Evolutionary conservation across 2,888 invertebrate species (phyloP).

Genomic region (Allacma fusca): DNA sequence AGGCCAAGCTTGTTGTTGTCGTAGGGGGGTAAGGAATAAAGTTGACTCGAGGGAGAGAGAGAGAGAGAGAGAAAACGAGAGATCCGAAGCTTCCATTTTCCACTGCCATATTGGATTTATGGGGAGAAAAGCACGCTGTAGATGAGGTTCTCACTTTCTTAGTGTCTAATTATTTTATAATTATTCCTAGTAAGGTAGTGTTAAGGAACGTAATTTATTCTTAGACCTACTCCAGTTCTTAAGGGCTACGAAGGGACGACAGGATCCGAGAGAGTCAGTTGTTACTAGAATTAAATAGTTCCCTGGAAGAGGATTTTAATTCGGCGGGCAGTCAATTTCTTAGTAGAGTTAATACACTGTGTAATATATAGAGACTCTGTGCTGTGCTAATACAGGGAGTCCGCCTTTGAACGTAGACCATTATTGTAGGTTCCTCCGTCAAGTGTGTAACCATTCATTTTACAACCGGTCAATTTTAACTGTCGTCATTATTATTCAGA

Average conservation of each 20-base stretch:
- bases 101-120: conserved; percentile 30
- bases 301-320: background rate
- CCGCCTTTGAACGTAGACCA: too few species aligned
- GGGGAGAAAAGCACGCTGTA: conserved; percentile 28
- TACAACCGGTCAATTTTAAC: background rate
- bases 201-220: conserved; percentile 21
- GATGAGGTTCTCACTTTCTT: conserved; percentile 17
- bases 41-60: conserved; percentile 20
- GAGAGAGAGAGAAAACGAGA: conserved; percentile 16
- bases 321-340: conserved; percentile 1
- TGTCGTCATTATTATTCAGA: background rate
- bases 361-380: too few species aligned
- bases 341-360: too few species aligned
- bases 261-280: too few species aligned
- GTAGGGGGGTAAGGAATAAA: too few species aligned
- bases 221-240: background rate
- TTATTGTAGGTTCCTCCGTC: too few species aligned
- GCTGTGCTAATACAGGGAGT: too few species aligned
- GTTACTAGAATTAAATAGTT: too few species aligned
- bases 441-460: background rate
- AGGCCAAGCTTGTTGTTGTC: too few species aligned
- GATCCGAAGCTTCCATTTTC: conserved; percentile 27
- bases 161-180: conserved; percentile 29
- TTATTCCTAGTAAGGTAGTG: conserved; percentile 24
- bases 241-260: background rate